Percentiles rank a stretch among this genome's conserved stretches.
phyloP scores from a whole-genome alignment of 2,113 vertebrate genomes.

The Calyptommatus sinebrachiatus region DNA sequence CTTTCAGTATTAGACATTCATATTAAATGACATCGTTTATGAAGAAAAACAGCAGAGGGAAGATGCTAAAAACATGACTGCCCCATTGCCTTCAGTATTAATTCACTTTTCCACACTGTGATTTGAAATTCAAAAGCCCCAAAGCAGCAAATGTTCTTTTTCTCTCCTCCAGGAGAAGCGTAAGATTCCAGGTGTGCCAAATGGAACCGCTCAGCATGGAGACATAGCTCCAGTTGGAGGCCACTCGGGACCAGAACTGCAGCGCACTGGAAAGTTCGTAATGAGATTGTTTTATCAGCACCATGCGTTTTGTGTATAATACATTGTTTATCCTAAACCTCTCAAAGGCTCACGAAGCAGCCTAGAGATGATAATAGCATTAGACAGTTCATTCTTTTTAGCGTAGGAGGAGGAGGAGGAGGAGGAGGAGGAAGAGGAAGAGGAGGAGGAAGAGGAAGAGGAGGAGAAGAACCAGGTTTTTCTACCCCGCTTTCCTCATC shows the following conservation, averaged over 20 bases:
- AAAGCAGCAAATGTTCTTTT: constrained; percentile 26
- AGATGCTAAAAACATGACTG: neutral
- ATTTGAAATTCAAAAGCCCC: neutral
- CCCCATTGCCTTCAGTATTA: neutral
- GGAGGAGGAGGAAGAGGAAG: too few relatives aligned
- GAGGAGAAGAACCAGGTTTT: too few relatives aligned
- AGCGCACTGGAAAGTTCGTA: constrained; percentile 92
- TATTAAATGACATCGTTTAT: neutral
- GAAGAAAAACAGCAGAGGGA: neutral
- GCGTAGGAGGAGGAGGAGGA: too few relatives aligned
- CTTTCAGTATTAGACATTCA: neutral
- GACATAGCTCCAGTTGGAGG: constrained; percentile 83
- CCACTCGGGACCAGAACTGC: constrained; percentile 91
- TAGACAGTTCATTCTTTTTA: too few relatives aligned
- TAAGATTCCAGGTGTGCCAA: constrained; percentile 88
- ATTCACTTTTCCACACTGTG: neutral
- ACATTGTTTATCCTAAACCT: too few relatives aligned
- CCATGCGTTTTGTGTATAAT: too few relatives aligned
- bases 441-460: too few relatives aligned
- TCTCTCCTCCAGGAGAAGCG: constrained; percentile 86
- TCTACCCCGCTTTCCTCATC: too few relatives aligned
- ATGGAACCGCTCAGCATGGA: constrained; percentile 85
- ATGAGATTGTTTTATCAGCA: neutral
- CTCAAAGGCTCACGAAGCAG: too few relatives aligned
- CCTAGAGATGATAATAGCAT: too few relatives aligned